Percentiles rank a stretch among this genome's conserved stretches.
Conservation (phyloP, 2,113 vertebrate genomes). For the Phoxinus phoxinus region DNA sequence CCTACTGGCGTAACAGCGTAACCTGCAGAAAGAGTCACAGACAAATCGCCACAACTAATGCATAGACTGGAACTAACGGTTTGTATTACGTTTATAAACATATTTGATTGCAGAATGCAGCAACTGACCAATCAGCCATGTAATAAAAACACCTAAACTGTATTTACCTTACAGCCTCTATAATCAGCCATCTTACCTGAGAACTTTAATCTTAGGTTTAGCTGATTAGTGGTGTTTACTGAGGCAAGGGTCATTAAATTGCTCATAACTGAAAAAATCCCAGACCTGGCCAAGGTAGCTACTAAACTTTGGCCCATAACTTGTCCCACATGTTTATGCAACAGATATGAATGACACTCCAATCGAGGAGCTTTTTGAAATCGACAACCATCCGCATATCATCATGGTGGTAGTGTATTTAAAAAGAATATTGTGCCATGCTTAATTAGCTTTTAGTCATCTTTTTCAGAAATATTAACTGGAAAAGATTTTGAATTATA, state of each 20-base stretch:
- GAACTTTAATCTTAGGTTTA: neutral
- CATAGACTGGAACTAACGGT: neutral
- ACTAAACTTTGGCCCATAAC: neutral
- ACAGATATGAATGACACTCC: neutral
- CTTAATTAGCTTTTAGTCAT: neutral
- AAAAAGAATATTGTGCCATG: neutral
- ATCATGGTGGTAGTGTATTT: neutral
- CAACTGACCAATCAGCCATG: neutral
- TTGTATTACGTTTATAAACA: neutral
- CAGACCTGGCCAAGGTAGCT: neutral
- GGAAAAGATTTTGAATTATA: neutral
- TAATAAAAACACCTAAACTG: neutral
- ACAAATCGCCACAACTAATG: neutral
- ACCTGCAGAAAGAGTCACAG: neutral
- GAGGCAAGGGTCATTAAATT: constrained; percentile 2
- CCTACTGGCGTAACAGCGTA: neutral
- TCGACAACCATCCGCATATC: no score
- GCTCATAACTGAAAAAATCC: neutral
- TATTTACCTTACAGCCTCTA: neutral
- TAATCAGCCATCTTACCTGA: neutral
- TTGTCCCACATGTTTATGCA: neutral
- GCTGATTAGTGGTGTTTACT: neutral
- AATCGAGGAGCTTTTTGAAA: neutral
- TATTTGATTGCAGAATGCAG: neutral
- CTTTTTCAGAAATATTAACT: neutral